These are phyloP conservation scores for Drosophila leontia DNA, from an alignment of 1,140 invertebrate species.

Conservation along the genomic window DNA sequence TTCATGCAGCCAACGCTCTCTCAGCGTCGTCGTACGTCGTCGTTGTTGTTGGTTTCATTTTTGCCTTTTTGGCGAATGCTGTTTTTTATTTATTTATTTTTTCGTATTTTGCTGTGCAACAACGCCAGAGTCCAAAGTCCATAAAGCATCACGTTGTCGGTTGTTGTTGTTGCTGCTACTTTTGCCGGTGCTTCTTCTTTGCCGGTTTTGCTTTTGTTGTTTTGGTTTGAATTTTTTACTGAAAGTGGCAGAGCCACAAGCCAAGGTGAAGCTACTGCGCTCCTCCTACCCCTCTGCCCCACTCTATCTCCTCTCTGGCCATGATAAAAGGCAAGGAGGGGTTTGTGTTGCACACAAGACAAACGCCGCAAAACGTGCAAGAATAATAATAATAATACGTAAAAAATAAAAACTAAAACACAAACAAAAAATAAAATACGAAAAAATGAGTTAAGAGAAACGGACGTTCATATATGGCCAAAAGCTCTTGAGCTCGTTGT, in stretches of 20 bases:
- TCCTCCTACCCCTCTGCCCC: neutral
- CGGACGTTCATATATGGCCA: slow-evolving; percentile 65
- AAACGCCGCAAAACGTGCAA: slow-evolving; percentile 66
- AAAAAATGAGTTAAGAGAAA: slow-evolving; percentile 75
- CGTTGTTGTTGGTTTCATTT: slow-evolving; percentile 56
- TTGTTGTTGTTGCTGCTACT: slow-evolving; percentile 41
- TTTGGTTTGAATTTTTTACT: slow-evolving; percentile 67
- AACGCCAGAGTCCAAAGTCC: slow-evolving; percentile 69
- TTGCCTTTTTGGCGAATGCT: slow-evolving; percentile 72
- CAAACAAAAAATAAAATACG: slow-evolving; percentile 53
- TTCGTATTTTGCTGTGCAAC: slow-evolving; percentile 36
- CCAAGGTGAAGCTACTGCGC: slow-evolving; percentile 63
- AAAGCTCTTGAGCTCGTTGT: slow-evolving; percentile 35
- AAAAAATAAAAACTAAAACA: slow-evolving; percentile 29
- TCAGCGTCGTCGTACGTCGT: slow-evolving; percentile 32
- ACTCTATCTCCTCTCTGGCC: neutral
- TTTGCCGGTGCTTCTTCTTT: slow-evolving; percentile 26
- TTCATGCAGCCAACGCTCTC: slow-evolving; percentile 62
- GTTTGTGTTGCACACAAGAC: slow-evolving; percentile 29
- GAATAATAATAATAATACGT: slow-evolving; percentile 53
- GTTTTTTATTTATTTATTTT: slow-evolving; percentile 35
- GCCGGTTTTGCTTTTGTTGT: slow-evolving; percentile 52
- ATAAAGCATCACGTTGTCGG: slow-evolving; percentile 75
- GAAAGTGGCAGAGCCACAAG: slow-evolving; percentile 72
- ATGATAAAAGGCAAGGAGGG: neutral